Evolutionary conservation across 2,797 vertebrate genomes (phyloP), one percentile per base, ranked within the genome.

Genomic region (Gadopsis marmoratus): DNA sequence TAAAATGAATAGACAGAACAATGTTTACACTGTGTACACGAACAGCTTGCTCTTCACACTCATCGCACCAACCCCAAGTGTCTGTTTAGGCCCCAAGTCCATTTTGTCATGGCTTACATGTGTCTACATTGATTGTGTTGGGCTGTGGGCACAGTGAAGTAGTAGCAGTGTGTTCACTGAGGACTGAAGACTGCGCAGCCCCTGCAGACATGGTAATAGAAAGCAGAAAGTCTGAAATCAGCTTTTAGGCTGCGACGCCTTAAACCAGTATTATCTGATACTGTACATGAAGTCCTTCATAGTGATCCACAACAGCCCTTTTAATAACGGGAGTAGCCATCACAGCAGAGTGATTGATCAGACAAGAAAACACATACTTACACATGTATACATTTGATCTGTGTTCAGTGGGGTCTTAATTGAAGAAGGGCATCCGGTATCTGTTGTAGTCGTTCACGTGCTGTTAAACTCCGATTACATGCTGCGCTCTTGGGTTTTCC

Each of bases 401-500:
- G 23, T 37, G 45, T 39, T 79, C 63, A 39, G 47, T 54, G 26
- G 45, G 65, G 80, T 84, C 76, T 71, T 78, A 70, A 86, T 71
- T 84, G 68, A 80, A 89, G 79, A 83, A 43, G 63, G 80, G 63
- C 87, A 88, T 86, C 67, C 63, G 87, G 83, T 77, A 87, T 76
- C 74, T 68, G 69, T 51, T 70, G 87, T 82, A 21, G 63, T 73
- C 5, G 53, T 79, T 88, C 85, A 79, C 23, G 17, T 89, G 82
- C 83, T 74, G 79, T 89, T 89, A 82, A 81, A 89, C 87, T 78
- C 77, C 14, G 84, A 88, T 92, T 90, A 87, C 78, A 83, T 37
- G 70, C 82, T 39, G 2, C 11, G 39, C 78, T 78, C 59, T 51
- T 82, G 82, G 72, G 63, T 82, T 89, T 81, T 72, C 79, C 78